Evolutionary conservation across 2,888 invertebrate species (phyloP), one percentile per base, ranked within the genome.

Genomic region (Aporophyla lueneburgensis): DNA sequence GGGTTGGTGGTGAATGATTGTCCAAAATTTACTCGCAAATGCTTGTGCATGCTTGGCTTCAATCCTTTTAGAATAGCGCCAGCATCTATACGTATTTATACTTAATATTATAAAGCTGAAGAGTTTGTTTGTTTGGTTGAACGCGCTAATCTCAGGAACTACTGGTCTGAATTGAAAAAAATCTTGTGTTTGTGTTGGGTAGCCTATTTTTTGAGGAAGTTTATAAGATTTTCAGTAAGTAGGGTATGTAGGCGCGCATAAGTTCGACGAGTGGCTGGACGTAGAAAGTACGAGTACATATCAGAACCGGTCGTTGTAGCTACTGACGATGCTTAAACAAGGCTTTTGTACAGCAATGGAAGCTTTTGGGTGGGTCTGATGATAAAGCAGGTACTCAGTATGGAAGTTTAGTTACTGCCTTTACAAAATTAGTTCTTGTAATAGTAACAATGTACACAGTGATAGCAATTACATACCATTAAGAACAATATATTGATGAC

Each of bases 1-100:
- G 33, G 33, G 33, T 33, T 33, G 3, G 3, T 33, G 5, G 56
- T 46, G 16, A 10, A 51, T 76, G 43, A 71, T 56, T 51, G 49
- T 43, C 16, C 65, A n/a, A 77, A 66, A 69, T 63, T 58, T 24
- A 70, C 7, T 51, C 16, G 27, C n/a, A 21, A 56, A 46, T 24
- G 16, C 9, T 27, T 16, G 27, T 27, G 5, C 27, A 61, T 43
- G 27, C 6, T 4, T 27, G 27, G 19, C 9, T 53, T 49, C 19
- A 33, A 68, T 65, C 19, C 7, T 53, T 65, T 33, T 14, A 43
- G 27, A 16, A 51, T 40, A 24, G n/a, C n/a, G n/a, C 7, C 1
- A 24, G 4, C n/a, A n/a, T n/a, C n/a, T n/a, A n/a, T n/a, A n/a
- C n/a, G n/a, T n/a, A n/a, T n/a, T n/a, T n/a, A n/a, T n/a, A n/a